Base-by-base conservation (phyloP, 1,140 invertebrate genomes). In the Drosophila miranda region DNA sequence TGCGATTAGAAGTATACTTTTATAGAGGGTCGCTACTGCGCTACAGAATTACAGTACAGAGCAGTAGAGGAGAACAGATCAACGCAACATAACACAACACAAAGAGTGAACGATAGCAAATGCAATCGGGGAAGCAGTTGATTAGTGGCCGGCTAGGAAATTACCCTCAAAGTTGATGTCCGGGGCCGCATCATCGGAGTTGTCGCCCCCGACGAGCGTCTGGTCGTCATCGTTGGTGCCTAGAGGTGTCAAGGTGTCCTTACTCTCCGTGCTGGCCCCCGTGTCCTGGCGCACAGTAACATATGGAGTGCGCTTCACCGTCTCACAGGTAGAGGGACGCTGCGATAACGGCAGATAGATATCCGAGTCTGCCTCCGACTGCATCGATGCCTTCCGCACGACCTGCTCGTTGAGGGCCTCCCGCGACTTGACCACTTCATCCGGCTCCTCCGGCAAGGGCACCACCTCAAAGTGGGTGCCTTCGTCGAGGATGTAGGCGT, bases 401-500 rank as follows among this genome's bases (percentile, higher is more conserved):
- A 87, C 69, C 58, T 75, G 76, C 49, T 89, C 90, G 46, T 89
- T 89, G 41, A 91, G 73, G 0, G 88, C 78, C 68, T 91, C 90
- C 0, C 77, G 71, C 1, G 90, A 91, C 59, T 90, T 84, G 26
- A 89, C 75, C 55, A 89, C 70, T 55, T 92, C 92, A 49, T 92
- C 91, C 41, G 89, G 79, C 41, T 93, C 92, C 59, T 93, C 92
- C 48, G 92, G 92, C 45, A 91, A 79, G 14, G 91, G 90, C 28
- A 93, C 88, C 60, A 93, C 92, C 71, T 93, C 92, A 70, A 93
- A 92, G 70, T 93, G 92, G 38, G 92, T 91, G 48, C 92, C 92
- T 67, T 93, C 93, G 71, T 93, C 92, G 62, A 93, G 91, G 38
- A 93, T 93, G 55, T 92, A 93, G 16, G 92, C 92, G 56, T 94